Percentiles rank a stretch among this genome's conserved stretches.
Conservation (phyloP, 2,113 vertebrate species). For the Oryzias celebensis region DNA sequence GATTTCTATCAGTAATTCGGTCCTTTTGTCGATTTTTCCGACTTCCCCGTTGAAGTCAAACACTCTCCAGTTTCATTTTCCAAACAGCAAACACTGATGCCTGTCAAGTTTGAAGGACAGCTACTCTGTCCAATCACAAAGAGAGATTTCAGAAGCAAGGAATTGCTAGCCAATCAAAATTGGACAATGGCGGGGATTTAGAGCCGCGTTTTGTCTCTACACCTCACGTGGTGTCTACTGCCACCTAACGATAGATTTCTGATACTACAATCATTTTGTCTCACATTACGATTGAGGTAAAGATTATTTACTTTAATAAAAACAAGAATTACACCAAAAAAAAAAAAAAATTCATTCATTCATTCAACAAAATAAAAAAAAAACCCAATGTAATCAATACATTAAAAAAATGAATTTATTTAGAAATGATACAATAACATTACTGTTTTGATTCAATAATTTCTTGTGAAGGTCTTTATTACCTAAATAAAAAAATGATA, state of each 20-base stretch:
- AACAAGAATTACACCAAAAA: too few species aligned
- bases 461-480: too few species aligned
- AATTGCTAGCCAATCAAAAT: conserved; percentile 31
- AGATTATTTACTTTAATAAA: too few species aligned
- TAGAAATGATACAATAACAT: too few species aligned
- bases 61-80: conserved; percentile 63
- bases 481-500: too few species aligned
- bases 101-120: conserved; percentile 16
- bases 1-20: rapidly evolving
- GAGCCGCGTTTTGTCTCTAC: neutral
- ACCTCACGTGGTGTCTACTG: conserved; percentile 28
- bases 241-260: conserved; percentile 34
- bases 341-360: too few species aligned
- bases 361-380: too few species aligned
- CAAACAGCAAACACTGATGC: conserved; percentile 37
- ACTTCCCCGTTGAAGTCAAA: neutral
- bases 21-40: conserved; percentile 43
- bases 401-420: too few species aligned
- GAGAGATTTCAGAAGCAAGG: rapidly evolving
- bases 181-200: conserved; percentile 21
- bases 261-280: neutral
- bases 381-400: too few species aligned
- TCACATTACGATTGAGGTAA: neutral
- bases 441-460: too few species aligned
- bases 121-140: conserved; percentile 37